Conservation (phyloP, 1,140 invertebrate species). For the Daktulosphaira vitifoliae region DNA sequence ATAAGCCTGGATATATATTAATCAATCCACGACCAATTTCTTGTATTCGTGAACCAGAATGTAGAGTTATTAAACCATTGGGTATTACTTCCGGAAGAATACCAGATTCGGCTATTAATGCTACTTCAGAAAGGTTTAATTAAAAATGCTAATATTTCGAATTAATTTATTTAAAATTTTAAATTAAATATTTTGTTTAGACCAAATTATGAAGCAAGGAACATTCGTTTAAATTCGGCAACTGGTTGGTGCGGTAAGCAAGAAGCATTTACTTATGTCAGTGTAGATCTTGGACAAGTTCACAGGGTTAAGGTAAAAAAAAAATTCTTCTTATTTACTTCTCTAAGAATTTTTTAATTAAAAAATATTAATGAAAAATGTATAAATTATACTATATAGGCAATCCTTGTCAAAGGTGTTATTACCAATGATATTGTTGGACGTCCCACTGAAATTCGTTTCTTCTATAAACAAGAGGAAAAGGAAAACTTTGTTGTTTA, state of each 20-base stretch:
- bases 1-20: constrained; percentile 82
- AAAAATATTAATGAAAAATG: not conserved
- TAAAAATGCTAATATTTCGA: not conserved
- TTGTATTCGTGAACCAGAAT: constrained; percentile 86
- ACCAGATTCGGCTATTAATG: constrained; percentile 91
- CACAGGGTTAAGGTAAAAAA: constrained; percentile 65
- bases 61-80: constrained; percentile 82
- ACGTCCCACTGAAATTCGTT: constrained; percentile 85
- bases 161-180: constrained; percentile 1
- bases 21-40: constrained; percentile 83
- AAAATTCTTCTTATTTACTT: no score
- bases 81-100: constrained; percentile 85
- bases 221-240: constrained; percentile 82
- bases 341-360: not conserved
- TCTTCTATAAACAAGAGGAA: constrained; percentile 93
- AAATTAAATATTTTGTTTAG: constrained; percentile 41
- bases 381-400: constrained; percentile 42
- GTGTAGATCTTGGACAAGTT: constrained; percentile 84
- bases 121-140: constrained; percentile 67
- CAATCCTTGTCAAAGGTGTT: constrained; percentile 85
- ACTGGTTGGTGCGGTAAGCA: constrained; percentile 92
- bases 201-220: constrained; percentile 82
- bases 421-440: constrained; percentile 92
- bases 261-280: constrained; percentile 91
- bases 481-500: constrained; percentile 92